Evolutionary conservation across 2,888 invertebrate genomes (phyloP).

Genomic region (Oeneis ivallda): DNA sequence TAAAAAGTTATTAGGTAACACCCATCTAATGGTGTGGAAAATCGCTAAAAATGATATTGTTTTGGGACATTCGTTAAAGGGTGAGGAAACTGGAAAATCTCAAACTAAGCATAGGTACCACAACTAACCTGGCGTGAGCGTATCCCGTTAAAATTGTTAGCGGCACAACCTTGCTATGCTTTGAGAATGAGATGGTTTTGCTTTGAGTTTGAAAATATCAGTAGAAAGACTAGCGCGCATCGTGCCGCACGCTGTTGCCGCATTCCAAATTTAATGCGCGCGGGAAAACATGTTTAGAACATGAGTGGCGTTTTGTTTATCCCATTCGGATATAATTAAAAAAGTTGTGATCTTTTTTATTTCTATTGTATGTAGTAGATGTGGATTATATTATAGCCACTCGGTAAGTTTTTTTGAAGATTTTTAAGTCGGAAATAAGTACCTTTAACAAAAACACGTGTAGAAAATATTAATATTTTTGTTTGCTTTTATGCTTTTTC

Average conservation of each 20-base stretch:
- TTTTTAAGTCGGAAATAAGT: background rate
- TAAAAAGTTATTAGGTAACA: no score
- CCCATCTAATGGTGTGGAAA: no score
- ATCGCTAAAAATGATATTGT: no score
- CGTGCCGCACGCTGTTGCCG: constrained; percentile 52
- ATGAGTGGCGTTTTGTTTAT: constrained; percentile 18
- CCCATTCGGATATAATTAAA: constrained; percentile 8
- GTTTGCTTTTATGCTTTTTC: no score
- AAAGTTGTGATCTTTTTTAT: constrained; percentile 17
- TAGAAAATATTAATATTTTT: no score
- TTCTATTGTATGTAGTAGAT: constrained; percentile 24
- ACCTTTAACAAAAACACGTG: background rate
- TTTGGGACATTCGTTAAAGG: background rate
- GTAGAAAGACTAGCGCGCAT: constrained; percentile 63
- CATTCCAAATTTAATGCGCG: constrained; percentile 47
- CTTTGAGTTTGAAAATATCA: constrained; percentile 63
- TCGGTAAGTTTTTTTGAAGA: constrained; percentile 4
- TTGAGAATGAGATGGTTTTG: constrained; percentile 46
- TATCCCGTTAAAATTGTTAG: constrained; percentile 50
- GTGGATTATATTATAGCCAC: constrained; percentile 24
- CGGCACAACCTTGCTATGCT: constrained; percentile 41
- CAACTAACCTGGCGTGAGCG: constrained; percentile 40
- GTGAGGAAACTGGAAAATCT: background rate
- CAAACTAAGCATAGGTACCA: constrained; percentile 8
- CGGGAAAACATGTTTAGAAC: constrained; percentile 45